phyloP scores from a whole-genome alignment of 2,113 vertebrate genomes.

The Laterallus jamaicensis region DNA sequence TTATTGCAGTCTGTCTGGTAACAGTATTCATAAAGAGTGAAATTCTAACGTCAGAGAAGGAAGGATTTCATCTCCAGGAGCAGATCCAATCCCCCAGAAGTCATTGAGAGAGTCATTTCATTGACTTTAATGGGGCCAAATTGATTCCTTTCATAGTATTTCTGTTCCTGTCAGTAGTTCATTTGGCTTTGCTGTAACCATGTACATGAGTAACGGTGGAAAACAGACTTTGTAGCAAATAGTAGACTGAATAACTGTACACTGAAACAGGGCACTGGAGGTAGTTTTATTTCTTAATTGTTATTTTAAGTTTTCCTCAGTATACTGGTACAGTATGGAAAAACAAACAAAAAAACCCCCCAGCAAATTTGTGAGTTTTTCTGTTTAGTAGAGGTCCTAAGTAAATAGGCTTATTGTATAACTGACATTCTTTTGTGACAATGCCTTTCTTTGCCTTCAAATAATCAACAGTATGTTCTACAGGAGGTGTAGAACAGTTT shows the following conservation, averaged over 20 bases:
- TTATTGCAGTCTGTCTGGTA: neutral
- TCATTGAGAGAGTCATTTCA: neutral
- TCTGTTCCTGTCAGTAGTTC: slow-evolving; percentile 9
- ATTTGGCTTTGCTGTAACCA: slow-evolving; percentile 6
- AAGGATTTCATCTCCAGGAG: neutral
- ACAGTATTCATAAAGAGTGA: neutral
- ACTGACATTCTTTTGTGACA: neutral
- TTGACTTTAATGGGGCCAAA: neutral
- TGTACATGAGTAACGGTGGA: neutral
- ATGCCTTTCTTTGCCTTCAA: neutral
- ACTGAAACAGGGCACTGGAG: neutral
- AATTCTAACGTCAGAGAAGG: neutral
- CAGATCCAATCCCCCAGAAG: neutral
- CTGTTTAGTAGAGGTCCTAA: neutral
- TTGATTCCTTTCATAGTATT: slow-evolving; percentile 1
- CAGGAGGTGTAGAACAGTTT: neutral
- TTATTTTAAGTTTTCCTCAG: neutral
- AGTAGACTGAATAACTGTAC: neutral
- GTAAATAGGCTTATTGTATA: neutral
- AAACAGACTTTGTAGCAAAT: neutral
- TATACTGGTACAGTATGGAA: neutral
- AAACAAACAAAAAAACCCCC: too few relatives aligned
- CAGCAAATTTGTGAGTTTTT: neutral
- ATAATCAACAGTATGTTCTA: neutral
- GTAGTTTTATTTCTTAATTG: neutral